Evolutionary conservation across 2,888 invertebrate genomes (phyloP), one percentile per base, ranked within the genome.

Genomic region (Dicycla oo): DNA sequence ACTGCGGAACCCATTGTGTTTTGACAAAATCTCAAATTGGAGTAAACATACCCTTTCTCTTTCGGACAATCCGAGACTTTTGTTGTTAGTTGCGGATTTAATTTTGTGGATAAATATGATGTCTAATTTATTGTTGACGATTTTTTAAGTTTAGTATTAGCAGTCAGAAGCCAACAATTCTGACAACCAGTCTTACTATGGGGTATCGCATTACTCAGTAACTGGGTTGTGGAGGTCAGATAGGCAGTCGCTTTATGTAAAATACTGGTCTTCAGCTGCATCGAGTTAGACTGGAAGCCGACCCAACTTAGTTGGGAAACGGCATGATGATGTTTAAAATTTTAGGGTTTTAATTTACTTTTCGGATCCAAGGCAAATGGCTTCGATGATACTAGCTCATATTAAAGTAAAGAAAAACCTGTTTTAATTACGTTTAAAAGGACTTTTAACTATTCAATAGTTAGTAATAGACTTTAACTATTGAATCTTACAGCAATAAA

Each of bases 1-100:
- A 93, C 82, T 93, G 93, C 93, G 93, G 90, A 88, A 88, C 74
- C 88, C 86, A 90, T 91, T 92, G 90, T 90, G 81, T 88, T 87
- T 89, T 87, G 84, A 86, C 85, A 83, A 86, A 88, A 85, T 86
- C 82, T 81, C 73, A 82, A 86, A 84, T 83, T 85, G 79, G 81
- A 83, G 83, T 83, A 71, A 83, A 80, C 78, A 68, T 74, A 75
- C 72, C 76, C 74, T 73, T 73, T 70, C 74, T 81, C 62, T 79
- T 78, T 77, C 61, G 73, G 64, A 81, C 69, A 71, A 73, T 75
- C 71, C 57, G 56, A 38, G 68, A 74, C 58, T 78, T 69, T 80
- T 72, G 76, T 83, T 78, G 63, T n/a, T n/a, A n/a, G n/a, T n/a
- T n/a, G n/a, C n/a, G n/a, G n/a, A 78, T 78, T 67, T 73, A 72